phyloP scores from a whole-genome alignment of 2,797 vertebrate genomes.

The Crocodylus rhombifer region DNA sequence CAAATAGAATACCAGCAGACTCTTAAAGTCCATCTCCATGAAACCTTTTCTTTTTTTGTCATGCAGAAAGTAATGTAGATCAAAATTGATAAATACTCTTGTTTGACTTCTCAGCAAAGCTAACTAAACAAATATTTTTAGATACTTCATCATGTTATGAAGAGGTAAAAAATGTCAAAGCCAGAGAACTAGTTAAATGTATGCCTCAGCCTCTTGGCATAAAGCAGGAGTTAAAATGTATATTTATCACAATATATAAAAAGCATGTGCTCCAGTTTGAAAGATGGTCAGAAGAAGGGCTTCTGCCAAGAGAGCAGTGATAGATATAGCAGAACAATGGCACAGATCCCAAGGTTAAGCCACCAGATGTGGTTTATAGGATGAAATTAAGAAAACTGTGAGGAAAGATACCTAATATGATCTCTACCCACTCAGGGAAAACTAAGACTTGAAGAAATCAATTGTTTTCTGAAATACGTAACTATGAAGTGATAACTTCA shows the following conservation, averaged over 20 bases:
- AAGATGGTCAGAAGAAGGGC: conserved; percentile 38
- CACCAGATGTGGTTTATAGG: conserved; percentile 64
- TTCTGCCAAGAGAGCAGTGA: conserved; percentile 68
- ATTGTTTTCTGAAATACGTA: conserved; percentile 33
- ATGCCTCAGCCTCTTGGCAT: conserved; percentile 49
- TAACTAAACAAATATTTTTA: conserved; percentile 17
- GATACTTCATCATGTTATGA: not conserved
- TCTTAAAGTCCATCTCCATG: too few relatives aligned
- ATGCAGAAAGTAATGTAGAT: conserved; percentile 12
- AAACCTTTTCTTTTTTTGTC: not conserved
- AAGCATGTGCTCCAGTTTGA: conserved; percentile 48
- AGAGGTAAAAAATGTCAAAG: conserved; percentile 35
- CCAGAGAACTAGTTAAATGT: conserved; percentile 32
- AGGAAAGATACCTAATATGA: conserved; percentile 42
- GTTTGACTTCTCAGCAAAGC: conserved; percentile 14
- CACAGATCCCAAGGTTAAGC: conserved; percentile 50
- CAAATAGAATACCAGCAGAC: not conserved
- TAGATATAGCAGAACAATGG: conserved; percentile 64
- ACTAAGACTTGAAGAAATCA: conserved; percentile 35
- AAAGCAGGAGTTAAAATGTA: conserved; percentile 20
- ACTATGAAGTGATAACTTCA: conserved; percentile 27
- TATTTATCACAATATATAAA: conserved; percentile 49
- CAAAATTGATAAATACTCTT: not conserved
- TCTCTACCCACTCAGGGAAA: conserved; percentile 15
- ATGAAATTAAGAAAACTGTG: conserved; percentile 26